A percentile compares a stretch with the other conserved stretches of the same genome.
phyloP scores from a whole-genome alignment of 2,113 vertebrate species.

The Elanus axillaris region DNA sequence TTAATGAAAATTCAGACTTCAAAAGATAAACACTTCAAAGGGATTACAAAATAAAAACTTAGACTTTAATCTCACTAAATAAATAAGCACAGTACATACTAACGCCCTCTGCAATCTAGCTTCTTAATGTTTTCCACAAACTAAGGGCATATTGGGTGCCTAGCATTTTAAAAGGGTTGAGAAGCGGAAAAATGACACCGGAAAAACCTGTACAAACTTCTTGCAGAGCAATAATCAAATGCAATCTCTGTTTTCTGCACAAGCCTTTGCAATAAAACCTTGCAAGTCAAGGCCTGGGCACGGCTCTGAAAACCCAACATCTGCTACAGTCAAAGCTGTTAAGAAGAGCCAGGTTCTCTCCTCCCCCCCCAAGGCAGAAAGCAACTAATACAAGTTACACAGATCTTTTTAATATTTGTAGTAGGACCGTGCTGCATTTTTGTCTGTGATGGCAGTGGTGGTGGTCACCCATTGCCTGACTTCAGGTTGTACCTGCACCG shows the following conservation, averaged over 20 bases:
- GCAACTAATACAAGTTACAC: not conserved
- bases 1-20: constrained; percentile 51
- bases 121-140: not conserved
- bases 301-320: not conserved
- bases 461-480: not conserved
- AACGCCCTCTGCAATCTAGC: not conserved
- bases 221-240: not conserved
- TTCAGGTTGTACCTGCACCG: not conserved
- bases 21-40: constrained; percentile 66
- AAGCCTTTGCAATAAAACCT: not conserved
- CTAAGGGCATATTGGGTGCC: not conserved
- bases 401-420: not conserved
- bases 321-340: not conserved
- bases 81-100: constrained; percentile 2
- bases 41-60: constrained; percentile 28
- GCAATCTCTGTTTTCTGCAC: not conserved
- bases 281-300: fast-evolving
- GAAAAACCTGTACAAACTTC: not conserved
- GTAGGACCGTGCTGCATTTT: not conserved
- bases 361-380: not conserved
- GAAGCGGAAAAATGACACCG: not conserved
- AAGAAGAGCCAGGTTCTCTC: not conserved
- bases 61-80: constrained; percentile 62
- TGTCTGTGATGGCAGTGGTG: no score
- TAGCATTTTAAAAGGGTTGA: not conserved